Evolutionary conservation across 2,113 vertebrate genomes (phyloP).

Genomic region (Notiomystis cincta): DNA sequence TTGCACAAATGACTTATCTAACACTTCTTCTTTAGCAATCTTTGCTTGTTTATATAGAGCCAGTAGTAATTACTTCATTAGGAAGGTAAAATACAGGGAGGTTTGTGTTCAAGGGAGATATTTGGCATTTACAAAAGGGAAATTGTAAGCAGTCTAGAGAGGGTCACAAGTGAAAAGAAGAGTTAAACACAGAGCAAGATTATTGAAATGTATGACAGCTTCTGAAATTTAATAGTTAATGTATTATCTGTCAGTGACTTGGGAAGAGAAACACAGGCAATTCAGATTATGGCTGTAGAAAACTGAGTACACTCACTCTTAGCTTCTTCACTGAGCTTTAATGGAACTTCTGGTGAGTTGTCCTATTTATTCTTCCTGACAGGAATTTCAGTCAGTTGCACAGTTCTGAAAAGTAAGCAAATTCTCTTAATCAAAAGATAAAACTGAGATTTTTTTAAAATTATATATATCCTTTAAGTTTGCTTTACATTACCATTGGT

Average conservation of each 20-base stretch:
- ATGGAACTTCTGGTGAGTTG: background rate
- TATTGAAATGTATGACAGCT: background rate
- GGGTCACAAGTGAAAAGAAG: background rate
- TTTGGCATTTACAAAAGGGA: background rate
- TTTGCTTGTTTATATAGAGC: background rate
- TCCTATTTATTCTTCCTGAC: background rate
- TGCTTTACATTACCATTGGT: background rate
- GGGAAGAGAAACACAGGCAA: background rate
- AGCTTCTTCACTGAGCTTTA: background rate
- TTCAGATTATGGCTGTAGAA: background rate
- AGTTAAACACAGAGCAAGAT: background rate
- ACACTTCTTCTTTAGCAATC: background rate
- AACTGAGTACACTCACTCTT: background rate
- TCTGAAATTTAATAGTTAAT: background rate
- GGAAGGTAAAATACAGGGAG: background rate
- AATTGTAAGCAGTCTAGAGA: background rate
- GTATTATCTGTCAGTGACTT: background rate
- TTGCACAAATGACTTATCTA: background rate
- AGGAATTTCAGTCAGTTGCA: background rate
- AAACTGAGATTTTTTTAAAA: background rate
- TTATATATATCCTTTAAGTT: background rate
- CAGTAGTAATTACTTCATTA: background rate
- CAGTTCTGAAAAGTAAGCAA: background rate
- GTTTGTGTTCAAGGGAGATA: background rate
- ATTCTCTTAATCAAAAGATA: background rate